Evolutionary conservation across 2,797 vertebrate species (phyloP).

Genomic region (Tarsius wallacei): DNA sequence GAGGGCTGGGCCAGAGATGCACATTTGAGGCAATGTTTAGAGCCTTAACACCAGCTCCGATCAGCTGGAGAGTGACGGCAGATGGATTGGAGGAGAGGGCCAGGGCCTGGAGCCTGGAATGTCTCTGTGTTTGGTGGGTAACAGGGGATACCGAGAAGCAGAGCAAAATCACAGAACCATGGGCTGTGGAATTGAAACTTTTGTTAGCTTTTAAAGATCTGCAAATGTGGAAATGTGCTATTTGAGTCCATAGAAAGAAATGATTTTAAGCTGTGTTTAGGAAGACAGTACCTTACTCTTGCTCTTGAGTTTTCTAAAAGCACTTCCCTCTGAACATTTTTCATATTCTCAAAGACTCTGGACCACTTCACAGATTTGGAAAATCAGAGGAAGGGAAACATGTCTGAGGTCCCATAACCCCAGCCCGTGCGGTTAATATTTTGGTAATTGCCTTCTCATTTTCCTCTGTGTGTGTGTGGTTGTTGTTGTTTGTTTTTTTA

Average conservation of each 20-base stretch:
- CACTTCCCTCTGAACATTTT: neutral
- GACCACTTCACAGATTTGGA: neutral
- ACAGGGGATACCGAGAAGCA: neutral
- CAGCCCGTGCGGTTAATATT: neutral
- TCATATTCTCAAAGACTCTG: neutral
- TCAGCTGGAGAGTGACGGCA: neutral
- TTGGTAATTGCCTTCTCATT: neutral
- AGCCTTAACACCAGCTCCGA: no score
- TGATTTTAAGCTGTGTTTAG: conserved; percentile 79
- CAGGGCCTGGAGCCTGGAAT: no score
- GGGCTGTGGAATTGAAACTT: neutral
- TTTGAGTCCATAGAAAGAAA: conserved; percentile 82
- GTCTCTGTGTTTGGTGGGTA: neutral
- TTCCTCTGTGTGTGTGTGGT: neutral
- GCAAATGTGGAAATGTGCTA: conserved; percentile 68
- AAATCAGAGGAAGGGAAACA: neutral
- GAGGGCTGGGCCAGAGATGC: neutral
- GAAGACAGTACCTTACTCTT: conserved; percentile 83
- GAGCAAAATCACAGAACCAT: neutral
- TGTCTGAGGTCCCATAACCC: neutral
- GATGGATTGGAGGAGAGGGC: neutral
- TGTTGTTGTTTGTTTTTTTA: neutral
- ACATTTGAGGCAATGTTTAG: neutral
- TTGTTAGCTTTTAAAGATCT: conserved; percentile 19
- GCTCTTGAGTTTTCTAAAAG: conserved; percentile 63